Base-by-base conservation (phyloP, 2,888 invertebrate species). In the Eupithecia insigniata region DNA sequence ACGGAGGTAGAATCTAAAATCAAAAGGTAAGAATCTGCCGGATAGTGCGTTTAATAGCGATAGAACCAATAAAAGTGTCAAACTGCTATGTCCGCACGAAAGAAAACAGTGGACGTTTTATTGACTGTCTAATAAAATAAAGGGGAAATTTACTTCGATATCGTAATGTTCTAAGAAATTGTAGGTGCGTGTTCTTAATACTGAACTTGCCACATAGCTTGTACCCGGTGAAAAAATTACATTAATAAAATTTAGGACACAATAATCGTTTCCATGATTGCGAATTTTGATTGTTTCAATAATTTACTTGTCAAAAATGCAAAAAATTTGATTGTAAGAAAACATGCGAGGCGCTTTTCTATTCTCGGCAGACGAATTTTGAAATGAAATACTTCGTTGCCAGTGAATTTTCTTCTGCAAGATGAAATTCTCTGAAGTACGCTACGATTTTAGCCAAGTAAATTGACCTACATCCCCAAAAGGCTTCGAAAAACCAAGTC, bases 61-160 rank as follows among this genome's bases (percentile, higher is more conserved):
- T 62, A 67, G 55, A 46, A 60, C 73, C 76, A 80, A 80, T 80
- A 80, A 81, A 81, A 81, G 81, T 81, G 81, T 81, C 81, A 80
- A 80, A 78, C 80, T 80, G 80, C 79, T 78, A 76, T 79, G 78
- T 89, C 84, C 85, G 86, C 87, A 82, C 80, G 83, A 87, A 87
- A 84, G 88, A 86, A 89, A 89, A 88, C 85, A 87, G 85, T 82
- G 85, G 84, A 84, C 82, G 82, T 82, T 88, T 90, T 91, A 90
- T 89, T 85, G 89, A 85, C 87, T 86, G 86, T 88, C 83, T 85
- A 87, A 86, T 88, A 88, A 88, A 88, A 90, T 90, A 86, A 79
- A 85, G 83, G 85, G 81, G 81, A 76, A 77, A 76, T 77, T 76
- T 58, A 65, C 28, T 70, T 60, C 58, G 76, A 77, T 74, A 65